A percentile compares a stretch with the other conserved stretches of the same genome.
phyloP scores from a whole-genome alignment of 2,113 vertebrate species.

The Pao palembangensis region DNA sequence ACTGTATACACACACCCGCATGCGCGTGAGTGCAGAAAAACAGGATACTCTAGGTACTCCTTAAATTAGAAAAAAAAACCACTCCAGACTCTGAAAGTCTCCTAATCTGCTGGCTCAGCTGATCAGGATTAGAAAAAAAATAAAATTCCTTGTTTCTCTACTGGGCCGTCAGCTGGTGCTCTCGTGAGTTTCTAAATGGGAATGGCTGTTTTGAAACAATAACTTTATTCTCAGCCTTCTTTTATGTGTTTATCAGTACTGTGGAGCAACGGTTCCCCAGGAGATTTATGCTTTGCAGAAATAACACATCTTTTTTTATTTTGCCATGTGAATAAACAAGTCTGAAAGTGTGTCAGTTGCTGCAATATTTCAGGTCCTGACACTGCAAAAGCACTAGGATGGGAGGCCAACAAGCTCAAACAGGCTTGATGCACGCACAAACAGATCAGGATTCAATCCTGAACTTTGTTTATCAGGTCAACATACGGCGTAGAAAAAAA shows the following conservation, averaged over 20 bases:
- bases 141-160: slow-evolving; percentile 5
- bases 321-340: background rate
- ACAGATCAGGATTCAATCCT: no score
- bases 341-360: slow-evolving; percentile 4
- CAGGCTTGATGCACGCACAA: background rate
- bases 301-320: background rate
- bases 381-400: background rate
- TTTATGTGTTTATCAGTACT: no score
- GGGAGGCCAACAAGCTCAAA: slow-evolving; percentile 5
- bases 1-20: slow-evolving; percentile 7
- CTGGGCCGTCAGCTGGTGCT: background rate
- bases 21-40: slow-evolving; percentile 2
- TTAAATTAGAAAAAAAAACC: slow-evolving; percentile 24
- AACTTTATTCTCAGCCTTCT: no score
- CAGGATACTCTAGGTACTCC: slow-evolving; percentile 10
- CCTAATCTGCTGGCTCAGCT: slow-evolving; percentile 30
- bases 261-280: no score
- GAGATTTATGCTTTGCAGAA: background rate
- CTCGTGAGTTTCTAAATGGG: background rate
- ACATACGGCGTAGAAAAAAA: no score
- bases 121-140: slow-evolving; percentile 9
- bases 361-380: background rate
- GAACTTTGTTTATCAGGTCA: no score
- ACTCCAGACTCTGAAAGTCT: no score
- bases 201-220: background rate